Percentiles rank a stretch among this genome's conserved stretches.
Conservation (phyloP, 2,888 invertebrate genomes). For the Spisula solida region DNA sequence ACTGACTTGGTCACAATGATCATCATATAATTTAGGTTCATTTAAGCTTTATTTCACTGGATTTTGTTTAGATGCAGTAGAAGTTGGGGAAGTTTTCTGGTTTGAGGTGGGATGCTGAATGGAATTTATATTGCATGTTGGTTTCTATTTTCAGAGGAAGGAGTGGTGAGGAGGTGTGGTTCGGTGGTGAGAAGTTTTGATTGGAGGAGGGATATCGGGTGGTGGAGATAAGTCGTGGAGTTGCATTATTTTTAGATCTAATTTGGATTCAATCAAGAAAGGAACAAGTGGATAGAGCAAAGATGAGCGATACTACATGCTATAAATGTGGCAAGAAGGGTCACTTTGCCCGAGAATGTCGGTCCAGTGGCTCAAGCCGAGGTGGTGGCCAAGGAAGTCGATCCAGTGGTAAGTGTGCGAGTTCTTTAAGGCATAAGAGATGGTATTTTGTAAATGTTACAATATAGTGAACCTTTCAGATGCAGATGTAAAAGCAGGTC, state of each 20-base stretch:
- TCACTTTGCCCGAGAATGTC: slow-evolving; percentile 87
- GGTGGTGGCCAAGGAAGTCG: slow-evolving; percentile 58
- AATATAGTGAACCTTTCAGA: too few species aligned
- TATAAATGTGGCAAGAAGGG: slow-evolving; percentile 96
- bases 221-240: background rate
- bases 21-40: too few species aligned
- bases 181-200: slow-evolving; percentile 56
- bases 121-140: background rate
- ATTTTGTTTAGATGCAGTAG: too few species aligned
- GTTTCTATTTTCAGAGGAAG: slow-evolving; percentile 18
- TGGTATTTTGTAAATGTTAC: too few species aligned
- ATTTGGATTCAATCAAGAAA: background rate
- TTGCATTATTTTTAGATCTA: background rate
- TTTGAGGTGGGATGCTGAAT: too few species aligned
- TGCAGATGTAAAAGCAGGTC: too few species aligned
- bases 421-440: too few species aligned
- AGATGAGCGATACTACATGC: slow-evolving; percentile 92
- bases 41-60: too few species aligned
- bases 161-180: slow-evolving; percentile 56
- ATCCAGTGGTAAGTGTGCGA: slow-evolving; percentile 44
- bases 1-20: too few species aligned
- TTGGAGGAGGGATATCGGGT: slow-evolving; percentile 49
- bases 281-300: background rate
- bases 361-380: slow-evolving; percentile 69
- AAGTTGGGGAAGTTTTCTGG: too few species aligned